Evolutionary conservation across 2,888 invertebrate genomes (phyloP), one percentile per base, ranked within the genome.

Genomic region (Carpatolechia fugitivella): DNA sequence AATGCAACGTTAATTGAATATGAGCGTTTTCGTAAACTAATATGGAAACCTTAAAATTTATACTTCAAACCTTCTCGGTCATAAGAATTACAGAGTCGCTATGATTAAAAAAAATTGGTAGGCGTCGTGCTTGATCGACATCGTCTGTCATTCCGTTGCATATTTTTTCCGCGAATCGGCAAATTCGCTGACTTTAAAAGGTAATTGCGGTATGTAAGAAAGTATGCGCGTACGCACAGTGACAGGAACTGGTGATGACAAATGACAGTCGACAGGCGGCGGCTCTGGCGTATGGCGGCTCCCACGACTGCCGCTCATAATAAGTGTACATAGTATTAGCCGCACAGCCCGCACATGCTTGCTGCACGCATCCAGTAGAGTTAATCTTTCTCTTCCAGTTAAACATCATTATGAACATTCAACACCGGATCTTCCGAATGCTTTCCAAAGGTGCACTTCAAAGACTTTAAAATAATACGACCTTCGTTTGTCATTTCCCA

Each of bases 171-270:
- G 60, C 60, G 65, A 73, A 78, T 79, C 79, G 77, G 81, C 76
- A 78, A 81, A 80, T 74, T 80, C 79, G 71, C 74, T 64, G 76
- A 78, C 78, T 77, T 74, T 79, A 81, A 80, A 84, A 79, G 82
- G 82, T 85, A 85, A 86, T 86, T 85, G 85, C 80, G 70, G 76
- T 72, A 78, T 76, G 79, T 80, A 82, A 80, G 82, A 81, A 82
- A 84, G 84, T 74, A 80, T 80, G 79, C 76, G 80, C 74, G 77
- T 68, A 70, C 70, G 75, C 72, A 24, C 40, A 72, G 78, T 82
- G 85, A 85, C 85, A 81, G 80, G 80, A 78, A 72, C 80, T 69
- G 72, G 80, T 78, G 82, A 85, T 87, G 88, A 88, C 85, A 87
- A 88, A 89, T 86, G 87, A 87, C 76, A 70, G 76, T 61, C 66